Base-by-base conservation (phyloP, 2,113 vertebrate species). In the human region DNA sequence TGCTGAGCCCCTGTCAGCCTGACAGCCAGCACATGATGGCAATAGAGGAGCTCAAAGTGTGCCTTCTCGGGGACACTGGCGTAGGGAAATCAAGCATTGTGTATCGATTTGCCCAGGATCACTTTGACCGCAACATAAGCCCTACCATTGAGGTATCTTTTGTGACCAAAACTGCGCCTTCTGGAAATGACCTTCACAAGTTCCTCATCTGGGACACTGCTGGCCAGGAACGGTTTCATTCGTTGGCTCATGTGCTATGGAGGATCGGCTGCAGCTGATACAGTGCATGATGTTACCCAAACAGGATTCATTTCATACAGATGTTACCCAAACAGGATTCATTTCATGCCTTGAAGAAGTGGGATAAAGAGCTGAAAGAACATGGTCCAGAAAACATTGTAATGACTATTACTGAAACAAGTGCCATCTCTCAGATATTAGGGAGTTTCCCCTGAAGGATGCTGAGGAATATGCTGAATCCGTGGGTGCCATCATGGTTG, bases 31-130 rank as follows among this genome's bases (percentile, higher is more conserved):
- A 61, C 25, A 61, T 61, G 59, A 61, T 12, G 25, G 10, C 25
- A 11, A 61, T 27, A 61, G 59, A 11, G 10, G 4, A 27, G 25
- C 25, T 27, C 10, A 61, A 61, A 61, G 59, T 12, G 10, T 61
- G 10, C 59, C 96, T 55, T 96, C 98, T 98, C 35, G 84, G 99
- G 99, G 99, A 99, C 98, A 99, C 99, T 0, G 99, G 99, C 9
- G 99, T 99, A 88, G 99, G 99, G 89, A 99, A 99, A 98, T 99
- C 99, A 0, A 99, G 99, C 98, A 99, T 99, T 0, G 99, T 99
- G 96, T 99, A 99, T 98, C 98, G 99, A 61, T 99, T 99, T 81
- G 99, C 99, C 89, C 99, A 99, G 98, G 99, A 99, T 97, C 99
- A 99, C 97, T 99, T 99, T 97, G 99, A 99, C 97, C 99, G 99